phyloP scores from a whole-genome alignment of 2,888 invertebrate genomes.

The Tromatobia lineatoria region DNA sequence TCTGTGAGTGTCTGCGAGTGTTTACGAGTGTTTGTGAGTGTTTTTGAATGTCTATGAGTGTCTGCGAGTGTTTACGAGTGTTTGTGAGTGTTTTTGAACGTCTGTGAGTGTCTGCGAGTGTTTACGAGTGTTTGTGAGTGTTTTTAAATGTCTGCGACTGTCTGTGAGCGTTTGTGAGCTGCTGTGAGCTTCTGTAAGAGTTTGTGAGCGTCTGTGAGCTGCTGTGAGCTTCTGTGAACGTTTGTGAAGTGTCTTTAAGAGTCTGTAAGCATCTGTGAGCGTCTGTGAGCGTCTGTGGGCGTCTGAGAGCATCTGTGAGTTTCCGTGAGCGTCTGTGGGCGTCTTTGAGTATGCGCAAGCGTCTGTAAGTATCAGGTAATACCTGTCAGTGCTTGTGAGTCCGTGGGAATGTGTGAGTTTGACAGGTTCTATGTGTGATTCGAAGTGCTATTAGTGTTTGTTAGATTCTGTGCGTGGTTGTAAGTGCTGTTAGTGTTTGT shows the following conservation, averaged over 20 bases:
- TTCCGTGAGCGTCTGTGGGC: no score
- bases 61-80: neutral
- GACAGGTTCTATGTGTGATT: neutral
- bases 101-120: neutral
- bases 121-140: neutral
- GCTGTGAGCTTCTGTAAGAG: neutral
- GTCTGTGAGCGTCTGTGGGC: no score
- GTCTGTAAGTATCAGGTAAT: no score
- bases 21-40: neutral
- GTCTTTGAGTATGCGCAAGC: no score
- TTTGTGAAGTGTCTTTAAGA: no score
- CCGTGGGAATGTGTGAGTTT: no score
- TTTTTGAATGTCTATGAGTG: neutral
- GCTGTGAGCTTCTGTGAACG: no score
- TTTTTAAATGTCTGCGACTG: neutral
- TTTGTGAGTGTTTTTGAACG: no score
- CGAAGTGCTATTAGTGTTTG: neutral
- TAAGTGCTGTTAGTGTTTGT: neutral
- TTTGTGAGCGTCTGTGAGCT: no score
- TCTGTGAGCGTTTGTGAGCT: neutral
- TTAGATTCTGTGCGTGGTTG: neutral
- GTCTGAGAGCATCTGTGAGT: no score
- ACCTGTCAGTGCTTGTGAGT: no score
- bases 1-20: neutral
- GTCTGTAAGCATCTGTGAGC: no score